Conservation (phyloP, 2,113 vertebrate genomes). For the Gadus macrocephalus region DNA sequence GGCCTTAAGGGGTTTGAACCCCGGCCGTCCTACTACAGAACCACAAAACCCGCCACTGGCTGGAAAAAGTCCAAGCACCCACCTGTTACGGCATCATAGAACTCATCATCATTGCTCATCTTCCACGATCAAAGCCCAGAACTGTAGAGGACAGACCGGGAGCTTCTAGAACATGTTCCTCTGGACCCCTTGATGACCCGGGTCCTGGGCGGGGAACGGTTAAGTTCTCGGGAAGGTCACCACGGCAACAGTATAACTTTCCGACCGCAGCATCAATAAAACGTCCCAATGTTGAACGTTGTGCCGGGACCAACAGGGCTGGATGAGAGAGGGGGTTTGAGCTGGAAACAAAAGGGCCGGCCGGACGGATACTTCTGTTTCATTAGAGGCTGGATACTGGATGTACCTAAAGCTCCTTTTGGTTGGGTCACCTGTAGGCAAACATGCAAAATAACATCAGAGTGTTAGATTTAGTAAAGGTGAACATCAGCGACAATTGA, state of each 20-base stretch:
- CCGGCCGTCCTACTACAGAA: too few species aligned
- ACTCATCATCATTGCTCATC: slow-evolving; percentile 97
- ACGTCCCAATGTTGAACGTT: background rate
- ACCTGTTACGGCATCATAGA: slow-evolving; percentile 97
- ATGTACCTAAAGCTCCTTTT: too few species aligned
- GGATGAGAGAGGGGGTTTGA: too few species aligned
- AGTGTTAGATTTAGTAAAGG: too few species aligned
- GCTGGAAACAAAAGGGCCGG: too few species aligned
- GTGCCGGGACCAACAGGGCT: background rate
- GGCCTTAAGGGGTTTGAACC: too few species aligned
- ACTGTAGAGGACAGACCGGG: slow-evolving; percentile 24
- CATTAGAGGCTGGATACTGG: too few species aligned
- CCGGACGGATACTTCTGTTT: too few species aligned
- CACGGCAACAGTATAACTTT: slow-evolving; percentile 11
- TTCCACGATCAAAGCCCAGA: slow-evolving; percentile 53
- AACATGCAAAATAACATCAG: too few species aligned
- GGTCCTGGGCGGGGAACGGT: slow-evolving; percentile 6
- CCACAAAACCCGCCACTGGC: too few species aligned
- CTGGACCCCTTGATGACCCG: slow-evolving; percentile 26
- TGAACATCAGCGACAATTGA: too few species aligned
- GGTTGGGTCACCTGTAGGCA: too few species aligned
- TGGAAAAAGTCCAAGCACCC: background rate
- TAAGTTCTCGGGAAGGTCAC: slow-evolving; percentile 23
- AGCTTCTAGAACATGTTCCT: slow-evolving; percentile 70
- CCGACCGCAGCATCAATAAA: background rate